Conservation (phyloP, 1,140 invertebrate genomes). For the Neomicropteryx cornuta region DNA sequence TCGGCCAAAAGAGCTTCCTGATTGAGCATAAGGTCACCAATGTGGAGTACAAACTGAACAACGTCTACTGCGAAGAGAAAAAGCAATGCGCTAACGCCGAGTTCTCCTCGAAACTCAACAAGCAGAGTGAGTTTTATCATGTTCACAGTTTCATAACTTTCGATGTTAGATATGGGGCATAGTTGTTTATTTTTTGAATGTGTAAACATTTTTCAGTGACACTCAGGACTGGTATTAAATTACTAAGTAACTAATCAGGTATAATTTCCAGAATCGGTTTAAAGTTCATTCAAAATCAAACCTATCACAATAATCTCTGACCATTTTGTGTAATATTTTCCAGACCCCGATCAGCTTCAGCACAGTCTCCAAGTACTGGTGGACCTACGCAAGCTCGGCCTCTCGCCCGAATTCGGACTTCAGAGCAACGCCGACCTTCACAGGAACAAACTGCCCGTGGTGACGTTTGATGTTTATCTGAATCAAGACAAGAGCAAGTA, state of each 20-base stretch:
- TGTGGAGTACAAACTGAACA: slow-evolving; percentile 53
- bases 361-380: slow-evolving; percentile 31
- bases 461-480: slow-evolving; percentile 55
- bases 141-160: too few relatives aligned
- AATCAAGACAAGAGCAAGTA: slow-evolving; percentile 57
- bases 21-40: slow-evolving; percentile 57
- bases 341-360: slow-evolving; percentile 24
- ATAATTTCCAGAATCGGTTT: too few relatives aligned
- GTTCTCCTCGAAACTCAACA: slow-evolving; percentile 46
- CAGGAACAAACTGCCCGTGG: slow-evolving; percentile 43
- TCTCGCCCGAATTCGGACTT: slow-evolving; percentile 58
- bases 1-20: slow-evolving; percentile 42
- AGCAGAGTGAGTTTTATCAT: slow-evolving; percentile 37
- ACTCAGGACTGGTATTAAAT: too few relatives aligned
- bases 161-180: too few relatives aligned
- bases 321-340: neutral
- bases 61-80: slow-evolving; percentile 63
- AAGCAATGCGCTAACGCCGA: slow-evolving; percentile 64
- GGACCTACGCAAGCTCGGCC: slow-evolving; percentile 57
- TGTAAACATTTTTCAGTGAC: too few relatives aligned
- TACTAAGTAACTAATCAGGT: too few relatives aligned
- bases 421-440: slow-evolving; percentile 48
- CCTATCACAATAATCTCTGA: too few relatives aligned
- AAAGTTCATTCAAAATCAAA: too few relatives aligned
- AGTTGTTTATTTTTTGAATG: too few relatives aligned